Base-by-base conservation (phyloP, 2,888 invertebrate genomes). In the Brachyopa scutellaris region DNA sequence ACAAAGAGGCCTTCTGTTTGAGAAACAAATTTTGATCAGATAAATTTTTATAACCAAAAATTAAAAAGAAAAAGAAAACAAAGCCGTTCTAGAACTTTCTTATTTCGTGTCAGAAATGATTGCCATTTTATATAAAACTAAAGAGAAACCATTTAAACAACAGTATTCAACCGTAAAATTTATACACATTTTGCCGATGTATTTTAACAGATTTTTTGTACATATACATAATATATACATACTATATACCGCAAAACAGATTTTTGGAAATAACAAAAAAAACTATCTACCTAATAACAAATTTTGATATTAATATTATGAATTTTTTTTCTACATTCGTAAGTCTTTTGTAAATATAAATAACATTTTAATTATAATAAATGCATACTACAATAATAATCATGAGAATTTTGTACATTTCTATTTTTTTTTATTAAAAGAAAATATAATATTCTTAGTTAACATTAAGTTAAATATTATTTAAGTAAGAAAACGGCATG, bases 1-100 rank as follows among this genome's bases (percentile, higher is more conserved):
- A 70, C 82, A 66, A 66, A 45, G 83, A 78, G 55, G 83, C 83
- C 83, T 83, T 83, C 49, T 42, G 78, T 83, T 83, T 83, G 45
- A 72, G 51, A 83, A 78, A 78, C 72, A 72, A 66, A 72, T 53
- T 59, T 67, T 40, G 33, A 67, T 40, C 40, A 55, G 11, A 47
- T 21, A 31, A 6, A 26, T 23, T 42, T 70, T 55, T 47, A 57
- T 33, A 59, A 29, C 38, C 42, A 17, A 9, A 31, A 21, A 29
- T 17, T n/a, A n/a, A n/a, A n/a, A n/a, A n/a, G n/a, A n/a, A n/a
- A n/a, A n/a, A n/a, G n/a, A 8, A 33, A 17, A 9, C 7, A 42
- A 29, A 29, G 55, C 21, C 42, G 47, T 76, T 64, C 64, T 38
- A 33, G 13, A 59, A 15, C 45, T 61, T 45, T 51, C n/a, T n/a